Conservation (phyloP, 2,888 invertebrate species). For the Rosalia funebris region DNA sequence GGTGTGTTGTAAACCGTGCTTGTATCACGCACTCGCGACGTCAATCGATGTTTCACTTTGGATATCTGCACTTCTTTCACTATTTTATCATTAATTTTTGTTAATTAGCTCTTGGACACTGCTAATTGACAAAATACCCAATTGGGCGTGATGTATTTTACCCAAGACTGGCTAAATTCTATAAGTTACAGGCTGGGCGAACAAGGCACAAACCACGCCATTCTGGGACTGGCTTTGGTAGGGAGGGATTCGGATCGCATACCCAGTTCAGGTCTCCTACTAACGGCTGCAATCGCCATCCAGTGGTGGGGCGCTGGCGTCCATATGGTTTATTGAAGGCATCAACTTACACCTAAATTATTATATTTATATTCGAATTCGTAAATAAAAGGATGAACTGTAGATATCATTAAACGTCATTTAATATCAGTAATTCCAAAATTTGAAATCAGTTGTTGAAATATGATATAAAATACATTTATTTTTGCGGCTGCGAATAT, state of each 20-base stretch:
- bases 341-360: background rate
- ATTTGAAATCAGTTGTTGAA: too few relatives aligned
- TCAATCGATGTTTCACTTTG: slow-evolving; percentile 39
- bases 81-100: slow-evolving; percentile 27
- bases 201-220: slow-evolving; percentile 63
- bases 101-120: slow-evolving; percentile 35
- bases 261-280: slow-evolving; percentile 43
- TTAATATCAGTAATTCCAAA: too few relatives aligned
- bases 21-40: slow-evolving; percentile 39
- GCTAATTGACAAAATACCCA: slow-evolving; percentile 41
- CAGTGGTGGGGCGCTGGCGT: slow-evolving; percentile 42
- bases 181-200: slow-evolving; percentile 62
- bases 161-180: slow-evolving; percentile 48
- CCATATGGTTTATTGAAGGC: background rate
- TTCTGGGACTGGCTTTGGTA: slow-evolving; percentile 59
- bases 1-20: slow-evolving; percentile 44
- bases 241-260: slow-evolving; percentile 48
- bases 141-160: slow-evolving; percentile 45
- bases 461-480: too few relatives aligned
- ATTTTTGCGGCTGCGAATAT: too few relatives aligned
- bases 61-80: slow-evolving; percentile 23
- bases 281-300: slow-evolving; percentile 39
- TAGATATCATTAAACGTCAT: too few relatives aligned
- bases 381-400: too few relatives aligned
- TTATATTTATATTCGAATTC: too few relatives aligned